A percentile compares a stretch with the other conserved stretches of the same genome.
These are phyloP conservation scores for Potamilus streckersoni DNA, from an alignment of 1,140 invertebrate species.

Conservation along the genomic window DNA sequence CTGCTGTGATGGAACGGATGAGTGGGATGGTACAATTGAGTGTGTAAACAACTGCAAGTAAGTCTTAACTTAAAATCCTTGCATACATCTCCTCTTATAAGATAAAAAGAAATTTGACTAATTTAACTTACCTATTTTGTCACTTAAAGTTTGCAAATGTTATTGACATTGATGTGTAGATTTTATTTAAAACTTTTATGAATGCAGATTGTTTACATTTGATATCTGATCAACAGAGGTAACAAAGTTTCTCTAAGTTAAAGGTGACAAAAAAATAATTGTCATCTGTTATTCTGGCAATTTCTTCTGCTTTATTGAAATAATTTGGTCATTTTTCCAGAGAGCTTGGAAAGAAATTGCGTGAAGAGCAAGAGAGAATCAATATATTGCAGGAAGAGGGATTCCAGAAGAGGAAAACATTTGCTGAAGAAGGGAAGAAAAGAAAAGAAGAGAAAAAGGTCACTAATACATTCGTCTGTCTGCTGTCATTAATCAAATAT, in stretches of 20 bases:
- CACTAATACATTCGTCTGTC: background rate
- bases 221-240: no score
- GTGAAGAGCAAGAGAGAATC: slow-evolving; percentile 79
- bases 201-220: no score
- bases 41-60: slow-evolving; percentile 78
- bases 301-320: slow-evolving; percentile 4
- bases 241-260: no score
- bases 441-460: slow-evolving; percentile 79
- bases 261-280: slow-evolving; percentile 16
- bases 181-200: no score
- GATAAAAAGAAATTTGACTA: no score
- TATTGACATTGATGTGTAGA: no score
- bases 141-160: no score
- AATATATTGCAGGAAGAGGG: slow-evolving; percentile 83
- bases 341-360: slow-evolving; percentile 83
- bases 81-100: no score
- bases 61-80: slow-evolving; percentile 31
- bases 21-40: slow-evolving; percentile 75
- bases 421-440: slow-evolving; percentile 78
- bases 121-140: no score
- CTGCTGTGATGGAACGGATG: slow-evolving; percentile 97
- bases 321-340: slow-evolving; percentile 70
- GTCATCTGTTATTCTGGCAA: slow-evolving; percentile 13
- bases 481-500: no score
- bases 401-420: slow-evolving; percentile 79